phyloP scores from a whole-genome alignment of 1,140 invertebrate species.

The Hypsibius dujardini region DNA sequence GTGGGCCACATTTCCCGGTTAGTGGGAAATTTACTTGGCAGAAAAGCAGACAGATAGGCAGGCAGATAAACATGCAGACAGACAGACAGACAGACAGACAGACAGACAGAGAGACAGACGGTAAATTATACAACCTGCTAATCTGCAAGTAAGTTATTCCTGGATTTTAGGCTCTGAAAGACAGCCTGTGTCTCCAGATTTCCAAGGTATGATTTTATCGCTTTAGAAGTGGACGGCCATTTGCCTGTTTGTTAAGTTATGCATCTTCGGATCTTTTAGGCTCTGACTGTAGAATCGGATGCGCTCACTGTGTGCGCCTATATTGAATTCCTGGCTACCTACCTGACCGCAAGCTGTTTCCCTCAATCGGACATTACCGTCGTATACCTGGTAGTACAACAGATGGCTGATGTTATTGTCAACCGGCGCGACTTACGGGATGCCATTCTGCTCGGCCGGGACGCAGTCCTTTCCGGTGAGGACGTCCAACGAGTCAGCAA shows the following conservation, averaged over 20 bases:
- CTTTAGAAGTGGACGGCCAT: too few relatives aligned
- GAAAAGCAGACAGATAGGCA: too few relatives aligned
- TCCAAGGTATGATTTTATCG: background rate
- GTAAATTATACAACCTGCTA: background rate
- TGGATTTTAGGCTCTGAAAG: background rate
- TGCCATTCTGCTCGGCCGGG: background rate
- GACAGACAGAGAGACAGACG: background rate
- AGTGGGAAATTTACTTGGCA: background rate
- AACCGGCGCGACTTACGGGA: conserved; percentile 1
- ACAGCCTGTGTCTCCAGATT: background rate
- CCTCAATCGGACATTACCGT: background rate
- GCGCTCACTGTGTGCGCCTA: background rate
- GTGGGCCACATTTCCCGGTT: background rate
- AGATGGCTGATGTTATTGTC: background rate
- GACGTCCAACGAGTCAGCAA: background rate
- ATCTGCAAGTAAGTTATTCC: background rate
- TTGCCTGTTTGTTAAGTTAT: too few relatives aligned
- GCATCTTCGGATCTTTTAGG: background rate
- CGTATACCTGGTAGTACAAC: background rate
- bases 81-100: too few relatives aligned
- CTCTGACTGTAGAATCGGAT: background rate
- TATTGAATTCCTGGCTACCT: background rate
- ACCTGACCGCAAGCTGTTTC: background rate
- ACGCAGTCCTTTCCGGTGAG: background rate
- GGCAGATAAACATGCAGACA: too few relatives aligned